Evolutionary conservation across 2,888 invertebrate genomes (phyloP).

Genomic region (Eristalis tenax): DNA sequence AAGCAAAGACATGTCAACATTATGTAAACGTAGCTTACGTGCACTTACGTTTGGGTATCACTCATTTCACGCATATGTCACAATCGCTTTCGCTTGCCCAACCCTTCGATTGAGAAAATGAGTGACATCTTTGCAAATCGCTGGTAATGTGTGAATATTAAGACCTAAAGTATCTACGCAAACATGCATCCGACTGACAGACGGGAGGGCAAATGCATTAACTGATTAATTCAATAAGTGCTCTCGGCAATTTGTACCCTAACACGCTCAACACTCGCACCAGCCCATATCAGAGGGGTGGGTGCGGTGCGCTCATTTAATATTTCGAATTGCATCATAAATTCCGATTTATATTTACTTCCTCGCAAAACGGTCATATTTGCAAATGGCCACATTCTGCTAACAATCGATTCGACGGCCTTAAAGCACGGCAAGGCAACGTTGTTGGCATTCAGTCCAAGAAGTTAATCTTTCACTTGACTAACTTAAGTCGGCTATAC

Average conservation of each 20-base stretch:
- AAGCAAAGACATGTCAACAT: too few relatives aligned
- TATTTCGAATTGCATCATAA: constrained; percentile 63
- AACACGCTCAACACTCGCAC: constrained; percentile 16
- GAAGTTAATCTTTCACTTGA: constrained; percentile 67
- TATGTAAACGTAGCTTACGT: too few relatives aligned
- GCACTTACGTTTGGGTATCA: too few relatives aligned
- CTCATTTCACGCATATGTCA: too few relatives aligned
- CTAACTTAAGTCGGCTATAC: constrained; percentile 51
- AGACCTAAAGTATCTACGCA: constrained; percentile 29
- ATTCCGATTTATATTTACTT: constrained; percentile 53
- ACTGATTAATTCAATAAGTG: constrained; percentile 56
- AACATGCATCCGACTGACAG: background rate
- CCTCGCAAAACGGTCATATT: constrained; percentile 42
- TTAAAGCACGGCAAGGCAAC: background rate
- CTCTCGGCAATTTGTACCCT: constrained; percentile 41
- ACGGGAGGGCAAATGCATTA: constrained; percentile 38
- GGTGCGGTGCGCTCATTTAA: constrained; percentile 41
- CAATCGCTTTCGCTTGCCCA: too few relatives aligned
- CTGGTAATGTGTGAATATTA: constrained; percentile 2
- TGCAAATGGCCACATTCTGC: constrained; percentile 57
- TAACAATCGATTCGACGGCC: background rate
- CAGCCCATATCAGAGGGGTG: constrained; percentile 4
- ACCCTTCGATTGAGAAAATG: background rate
- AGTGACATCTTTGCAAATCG: background rate
- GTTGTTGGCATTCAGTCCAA: background rate